Percentiles rank a stretch among this genome's conserved stretches.
Evolutionary conservation across 2,888 invertebrate species (phyloP).

Genomic region (Rhingia campestris): DNA sequence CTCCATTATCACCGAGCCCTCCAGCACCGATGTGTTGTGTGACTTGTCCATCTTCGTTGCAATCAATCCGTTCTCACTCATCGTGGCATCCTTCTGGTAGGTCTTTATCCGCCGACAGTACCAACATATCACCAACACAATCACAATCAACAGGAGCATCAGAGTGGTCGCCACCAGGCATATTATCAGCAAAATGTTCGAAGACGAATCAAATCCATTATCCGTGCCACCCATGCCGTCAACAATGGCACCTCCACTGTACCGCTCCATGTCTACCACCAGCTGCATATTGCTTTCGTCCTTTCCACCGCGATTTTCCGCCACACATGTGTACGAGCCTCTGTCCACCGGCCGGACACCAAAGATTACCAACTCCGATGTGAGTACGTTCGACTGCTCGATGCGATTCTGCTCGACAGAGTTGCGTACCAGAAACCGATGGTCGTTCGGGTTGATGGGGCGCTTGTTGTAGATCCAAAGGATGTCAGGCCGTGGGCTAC

Average conservation of each 20-base stretch:
- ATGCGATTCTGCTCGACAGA: conserved; percentile 78
- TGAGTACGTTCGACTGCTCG: conserved; percentile 75
- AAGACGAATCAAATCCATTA: conserved; percentile 82
- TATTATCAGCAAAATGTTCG: conserved; percentile 81
- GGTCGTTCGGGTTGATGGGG: conserved; percentile 79
- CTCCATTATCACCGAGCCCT: conserved; percentile 90
- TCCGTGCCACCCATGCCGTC: conserved; percentile 79
- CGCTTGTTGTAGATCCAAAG: conserved; percentile 85
- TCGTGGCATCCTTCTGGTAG: conserved; percentile 84
- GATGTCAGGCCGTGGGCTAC: conserved; percentile 89
- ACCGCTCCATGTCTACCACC: conserved; percentile 82
- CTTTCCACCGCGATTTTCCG: conserved; percentile 91
- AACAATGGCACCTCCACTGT: conserved; percentile 78
- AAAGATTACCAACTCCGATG: conserved; percentile 86
- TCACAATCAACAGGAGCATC: conserved; percentile 84
- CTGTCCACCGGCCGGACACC: conserved; percentile 86
- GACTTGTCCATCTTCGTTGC: conserved; percentile 84
- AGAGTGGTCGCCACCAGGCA: conserved; percentile 85
- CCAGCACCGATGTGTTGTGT: conserved; percentile 88
- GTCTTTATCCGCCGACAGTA: conserved; percentile 84
- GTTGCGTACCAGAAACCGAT: conserved; percentile 78
- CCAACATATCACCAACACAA: conserved; percentile 83
- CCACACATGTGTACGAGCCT: conserved; percentile 90
- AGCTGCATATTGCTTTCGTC: conserved; percentile 90
- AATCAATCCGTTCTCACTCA: conserved; percentile 82